These are phyloP conservation scores for Acanthosepion pharaonis DNA, from an alignment of 2,888 invertebrate genomes.

Conservation along the genomic window DNA sequence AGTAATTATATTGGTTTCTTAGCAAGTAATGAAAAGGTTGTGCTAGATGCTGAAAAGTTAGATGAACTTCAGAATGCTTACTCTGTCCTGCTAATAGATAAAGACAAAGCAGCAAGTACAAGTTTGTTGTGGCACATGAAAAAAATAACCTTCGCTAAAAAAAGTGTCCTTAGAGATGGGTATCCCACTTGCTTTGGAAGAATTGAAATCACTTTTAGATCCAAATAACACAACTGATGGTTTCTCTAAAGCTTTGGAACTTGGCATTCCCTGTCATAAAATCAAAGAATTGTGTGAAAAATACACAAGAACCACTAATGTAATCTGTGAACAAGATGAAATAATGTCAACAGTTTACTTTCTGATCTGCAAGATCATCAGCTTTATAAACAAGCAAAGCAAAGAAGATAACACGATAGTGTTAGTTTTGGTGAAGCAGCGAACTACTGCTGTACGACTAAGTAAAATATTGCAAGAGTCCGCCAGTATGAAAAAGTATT, in stretches of 20 bases:
- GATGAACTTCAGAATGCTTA: constrained; percentile 55
- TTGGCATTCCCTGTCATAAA: constrained; percentile 43
- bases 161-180: constrained; percentile 58
- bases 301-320: not conserved
- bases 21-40: not conserved
- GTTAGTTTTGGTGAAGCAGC: constrained; percentile 66
- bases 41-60: constrained; percentile 51
- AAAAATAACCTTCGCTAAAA: constrained; percentile 55
- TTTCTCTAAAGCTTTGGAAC: constrained; percentile 48
- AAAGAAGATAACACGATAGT: constrained; percentile 56
- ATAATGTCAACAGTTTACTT: constrained; percentile 51
- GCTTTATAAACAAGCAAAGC: constrained; percentile 53
- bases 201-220: constrained; percentile 51
- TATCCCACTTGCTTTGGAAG: constrained; percentile 54
- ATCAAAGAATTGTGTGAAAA: not conserved
- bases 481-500: constrained; percentile 48
- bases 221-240: not conserved
- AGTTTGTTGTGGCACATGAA: constrained; percentile 55
- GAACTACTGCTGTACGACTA: constrained; percentile 61
- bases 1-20: not conserved
- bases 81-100: constrained; percentile 47
- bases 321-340: constrained; percentile 36
- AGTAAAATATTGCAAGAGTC: constrained; percentile 55
- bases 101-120: constrained; percentile 50
- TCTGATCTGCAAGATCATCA: constrained; percentile 56